A percentile compares a stretch with the other conserved stretches of the same genome.
Conservation (phyloP, 2,888 invertebrate species). For the Malacosoma neustria region DNA sequence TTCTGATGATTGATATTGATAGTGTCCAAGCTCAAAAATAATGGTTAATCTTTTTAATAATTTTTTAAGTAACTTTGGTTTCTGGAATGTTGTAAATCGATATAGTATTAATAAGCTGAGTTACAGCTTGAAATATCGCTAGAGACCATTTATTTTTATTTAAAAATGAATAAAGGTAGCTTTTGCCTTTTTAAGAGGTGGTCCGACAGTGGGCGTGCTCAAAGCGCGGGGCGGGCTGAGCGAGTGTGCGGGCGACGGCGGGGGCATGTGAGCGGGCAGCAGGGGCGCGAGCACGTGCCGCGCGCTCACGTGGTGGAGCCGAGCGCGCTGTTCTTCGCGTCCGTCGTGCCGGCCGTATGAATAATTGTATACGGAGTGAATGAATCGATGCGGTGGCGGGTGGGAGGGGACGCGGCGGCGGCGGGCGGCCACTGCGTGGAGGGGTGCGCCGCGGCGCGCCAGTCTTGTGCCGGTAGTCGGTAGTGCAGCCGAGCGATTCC, state of each 20-base stretch:
- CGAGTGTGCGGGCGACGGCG: constrained; percentile 26
- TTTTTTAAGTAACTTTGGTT: too few species aligned
- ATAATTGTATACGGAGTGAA: constrained; percentile 71
- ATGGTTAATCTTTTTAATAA: too few species aligned
- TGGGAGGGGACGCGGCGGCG: constrained; percentile 37
- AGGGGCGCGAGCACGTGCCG: constrained; percentile 60
- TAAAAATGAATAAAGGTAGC: too few species aligned
- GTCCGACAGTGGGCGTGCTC: constrained; percentile 32
- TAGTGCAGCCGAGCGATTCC: constrained; percentile 78
- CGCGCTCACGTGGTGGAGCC: constrained; percentile 65
- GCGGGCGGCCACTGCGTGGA: constrained; percentile 47
- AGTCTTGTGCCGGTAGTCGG: constrained; percentile 84
- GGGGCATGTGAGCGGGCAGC: constrained; percentile 27
- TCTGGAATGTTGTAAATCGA: too few species aligned
- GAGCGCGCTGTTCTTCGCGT: constrained; percentile 43
- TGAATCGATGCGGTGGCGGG: constrained; percentile 69
- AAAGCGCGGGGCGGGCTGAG: constrained; percentile 29
- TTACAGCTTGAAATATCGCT: too few species aligned
- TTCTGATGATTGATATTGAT: too few species aligned
- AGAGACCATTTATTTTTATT: too few species aligned
- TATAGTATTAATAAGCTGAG: too few species aligned
- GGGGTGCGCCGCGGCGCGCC: constrained; percentile 68
- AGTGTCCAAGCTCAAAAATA: too few species aligned
- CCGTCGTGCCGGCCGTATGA: constrained; percentile 65
- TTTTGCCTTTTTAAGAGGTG: too few species aligned